Evolutionary conservation across 1,140 invertebrate genomes (phyloP).

Genomic region (Gryllus bimaculatus): DNA sequence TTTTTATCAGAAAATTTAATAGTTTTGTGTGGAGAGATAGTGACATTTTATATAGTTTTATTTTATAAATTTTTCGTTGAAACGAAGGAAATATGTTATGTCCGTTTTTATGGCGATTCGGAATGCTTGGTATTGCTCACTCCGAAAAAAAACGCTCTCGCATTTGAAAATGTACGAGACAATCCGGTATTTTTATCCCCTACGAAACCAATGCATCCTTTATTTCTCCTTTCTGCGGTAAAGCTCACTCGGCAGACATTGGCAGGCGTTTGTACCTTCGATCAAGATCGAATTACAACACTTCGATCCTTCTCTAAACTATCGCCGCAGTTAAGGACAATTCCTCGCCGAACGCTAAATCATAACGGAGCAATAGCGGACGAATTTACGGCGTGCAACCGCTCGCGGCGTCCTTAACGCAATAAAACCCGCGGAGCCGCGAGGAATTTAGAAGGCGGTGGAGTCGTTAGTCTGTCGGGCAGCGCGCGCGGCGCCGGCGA

Average conservation of each 20-base stretch:
- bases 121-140: too few species aligned
- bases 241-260: background rate
- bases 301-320: background rate
- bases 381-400: background rate
- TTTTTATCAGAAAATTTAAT: too few species aligned
- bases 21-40: too few species aligned
- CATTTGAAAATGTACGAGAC: too few species aligned
- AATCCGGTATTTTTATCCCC: too few species aligned
- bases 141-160: too few species aligned
- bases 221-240: background rate
- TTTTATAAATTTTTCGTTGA: too few species aligned
- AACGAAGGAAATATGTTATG: too few species aligned
- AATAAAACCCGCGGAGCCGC: background rate
- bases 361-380: background rate
- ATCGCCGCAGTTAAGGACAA: background rate
- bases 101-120: too few species aligned
- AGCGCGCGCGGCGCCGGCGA: background rate
- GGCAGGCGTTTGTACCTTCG: background rate
- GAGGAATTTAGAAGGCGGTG: background rate
- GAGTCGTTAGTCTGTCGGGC: background rate
- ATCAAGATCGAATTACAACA: background rate
- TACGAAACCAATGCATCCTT: background rate
- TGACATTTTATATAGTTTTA: too few species aligned
- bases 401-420: background rate
- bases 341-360: background rate